These are phyloP conservation scores for Hydrocynus forskahlii DNA, from an alignment of 2,797 vertebrate genomes.

Conservation along the genomic window DNA sequence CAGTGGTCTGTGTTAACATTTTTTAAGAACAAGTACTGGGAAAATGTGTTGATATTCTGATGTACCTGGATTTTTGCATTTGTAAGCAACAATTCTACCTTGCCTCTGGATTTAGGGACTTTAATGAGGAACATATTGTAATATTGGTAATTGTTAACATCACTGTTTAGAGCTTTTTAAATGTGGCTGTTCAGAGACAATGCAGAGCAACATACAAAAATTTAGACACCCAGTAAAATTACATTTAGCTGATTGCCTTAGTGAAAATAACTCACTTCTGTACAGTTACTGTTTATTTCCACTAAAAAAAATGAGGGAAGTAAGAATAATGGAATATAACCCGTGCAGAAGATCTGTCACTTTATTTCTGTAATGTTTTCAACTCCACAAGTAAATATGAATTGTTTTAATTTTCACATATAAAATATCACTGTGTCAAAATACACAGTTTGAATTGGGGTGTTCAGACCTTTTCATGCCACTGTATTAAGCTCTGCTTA, in stretches of 20 bases:
- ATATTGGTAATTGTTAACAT: neutral
- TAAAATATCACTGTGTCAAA: too few species aligned
- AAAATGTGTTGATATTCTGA: neutral
- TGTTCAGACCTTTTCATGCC: neutral
- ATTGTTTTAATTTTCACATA: too few species aligned
- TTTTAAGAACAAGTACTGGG: neutral
- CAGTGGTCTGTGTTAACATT: neutral
- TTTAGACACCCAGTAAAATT: too few species aligned
- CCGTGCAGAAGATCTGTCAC: too few species aligned
- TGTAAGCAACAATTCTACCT: neutral
- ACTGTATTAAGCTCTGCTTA: neutral
- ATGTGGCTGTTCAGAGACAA: neutral
- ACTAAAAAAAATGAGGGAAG: too few species aligned
- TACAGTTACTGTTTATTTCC: too few species aligned
- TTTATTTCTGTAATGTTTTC: too few species aligned
- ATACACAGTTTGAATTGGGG: too few species aligned
- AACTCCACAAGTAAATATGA: too few species aligned
- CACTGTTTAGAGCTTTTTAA: neutral
- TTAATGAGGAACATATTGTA: neutral
- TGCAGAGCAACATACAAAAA: neutral
- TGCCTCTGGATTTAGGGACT: neutral
- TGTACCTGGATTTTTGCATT: neutral
- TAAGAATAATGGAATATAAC: too few species aligned
- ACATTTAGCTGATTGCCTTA: too few species aligned
- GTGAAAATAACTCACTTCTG: too few species aligned